These are phyloP conservation scores for Hipparchia sbordonii DNA, from an alignment of 2,888 invertebrate species.

Conservation along the genomic window DNA sequence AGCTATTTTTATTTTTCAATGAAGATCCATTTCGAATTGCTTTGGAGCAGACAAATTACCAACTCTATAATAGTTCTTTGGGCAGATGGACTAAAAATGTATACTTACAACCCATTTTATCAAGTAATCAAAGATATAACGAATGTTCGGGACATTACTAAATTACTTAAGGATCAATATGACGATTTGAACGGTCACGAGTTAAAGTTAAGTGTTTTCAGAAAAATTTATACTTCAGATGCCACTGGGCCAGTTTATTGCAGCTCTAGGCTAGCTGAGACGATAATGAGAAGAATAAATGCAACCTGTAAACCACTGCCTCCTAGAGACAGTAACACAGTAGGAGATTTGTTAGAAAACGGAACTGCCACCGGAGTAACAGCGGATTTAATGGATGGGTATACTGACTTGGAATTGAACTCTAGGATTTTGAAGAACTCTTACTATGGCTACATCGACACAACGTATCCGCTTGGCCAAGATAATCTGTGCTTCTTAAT, in stretches of 20 bases:
- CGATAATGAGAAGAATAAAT: conserved; percentile 63
- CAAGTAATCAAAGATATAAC: conserved; percentile 67
- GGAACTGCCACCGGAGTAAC: conserved; percentile 76
- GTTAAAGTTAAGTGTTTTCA: conserved; percentile 66
- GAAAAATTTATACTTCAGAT: conserved; percentile 61
- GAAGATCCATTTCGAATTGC: conserved; percentile 71
- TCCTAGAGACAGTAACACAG: conserved; percentile 69
- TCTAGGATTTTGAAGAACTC: conserved; percentile 78
- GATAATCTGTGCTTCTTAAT: conserved; percentile 82
- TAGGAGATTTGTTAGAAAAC: conserved; percentile 69
- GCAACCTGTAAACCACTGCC: conserved; percentile 64
- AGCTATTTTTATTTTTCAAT: conserved; percentile 67
- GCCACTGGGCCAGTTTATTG: conserved; percentile 60
- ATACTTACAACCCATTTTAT: conserved; percentile 78
- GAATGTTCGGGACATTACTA: conserved; percentile 60
- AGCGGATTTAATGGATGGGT: conserved; percentile 72
- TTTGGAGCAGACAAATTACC: conserved; percentile 79
- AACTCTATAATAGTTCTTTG: conserved; percentile 72
- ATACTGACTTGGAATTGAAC: conserved; percentile 80
- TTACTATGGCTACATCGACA: conserved; percentile 77
- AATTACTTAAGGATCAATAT: conserved; percentile 56
- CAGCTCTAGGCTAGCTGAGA: conserved; percentile 58
- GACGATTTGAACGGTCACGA: conserved; percentile 62
- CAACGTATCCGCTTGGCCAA: conserved; percentile 76
- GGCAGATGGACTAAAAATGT: conserved; percentile 66